Conservation (phyloP, 2,888 invertebrate species). For the Nasonovia ribisnigri region DNA sequence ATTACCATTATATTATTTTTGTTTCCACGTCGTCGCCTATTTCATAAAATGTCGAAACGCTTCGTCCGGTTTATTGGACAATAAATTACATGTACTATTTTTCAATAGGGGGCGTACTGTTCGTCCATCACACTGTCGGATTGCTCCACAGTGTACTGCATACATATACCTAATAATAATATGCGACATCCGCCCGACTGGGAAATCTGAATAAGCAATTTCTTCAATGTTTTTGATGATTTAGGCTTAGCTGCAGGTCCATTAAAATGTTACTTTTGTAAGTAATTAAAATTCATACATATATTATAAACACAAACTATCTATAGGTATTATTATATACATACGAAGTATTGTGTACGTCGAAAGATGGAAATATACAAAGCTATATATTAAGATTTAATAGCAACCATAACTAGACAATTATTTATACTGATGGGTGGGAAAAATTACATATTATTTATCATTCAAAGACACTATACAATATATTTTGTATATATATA, state of each 20-base stretch:
- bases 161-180: background rate
- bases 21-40: slow-evolving; percentile 46
- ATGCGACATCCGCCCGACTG: background rate
- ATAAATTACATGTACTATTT: slow-evolving; percentile 54
- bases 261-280: slow-evolving; percentile 21
- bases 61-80: slow-evolving; percentile 56
- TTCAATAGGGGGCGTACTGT: slow-evolving; percentile 42
- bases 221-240: background rate
- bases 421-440: background rate
- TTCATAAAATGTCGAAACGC: slow-evolving; percentile 58
- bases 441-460: background rate
- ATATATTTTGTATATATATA: background rate
- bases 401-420: background rate
- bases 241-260: background rate
- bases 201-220: background rate
- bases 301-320: background rate
- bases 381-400: background rate
- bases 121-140: slow-evolving; percentile 41
- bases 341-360: background rate
- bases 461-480: background rate
- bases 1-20: slow-evolving; percentile 40
- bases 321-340: background rate
- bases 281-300: slow-evolving; percentile 38
- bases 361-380: background rate
- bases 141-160: background rate